These are phyloP conservation scores for Stomorhina lunata DNA, from an alignment of 2,888 invertebrate genomes.

Conservation along the genomic window DNA sequence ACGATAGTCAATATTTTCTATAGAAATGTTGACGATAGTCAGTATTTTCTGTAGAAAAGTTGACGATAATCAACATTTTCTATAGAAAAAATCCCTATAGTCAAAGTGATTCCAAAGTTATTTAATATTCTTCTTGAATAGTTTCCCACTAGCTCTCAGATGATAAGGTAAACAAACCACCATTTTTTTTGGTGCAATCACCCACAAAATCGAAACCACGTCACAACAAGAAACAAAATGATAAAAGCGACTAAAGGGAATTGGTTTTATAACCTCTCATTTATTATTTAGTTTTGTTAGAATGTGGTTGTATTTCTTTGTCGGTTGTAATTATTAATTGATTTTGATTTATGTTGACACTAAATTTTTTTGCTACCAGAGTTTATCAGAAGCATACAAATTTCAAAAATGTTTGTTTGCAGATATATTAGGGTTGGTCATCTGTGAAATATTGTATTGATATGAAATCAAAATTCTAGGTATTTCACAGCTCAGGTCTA, in stretches of 20 bases:
- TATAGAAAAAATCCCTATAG: too few species aligned
- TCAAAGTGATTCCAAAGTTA: too few species aligned
- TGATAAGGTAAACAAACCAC: not conserved
- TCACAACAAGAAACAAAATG: not conserved
- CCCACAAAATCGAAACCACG: not conserved
- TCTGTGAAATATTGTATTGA: too few species aligned
- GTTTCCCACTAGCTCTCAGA: not conserved
- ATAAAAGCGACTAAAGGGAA: not conserved
- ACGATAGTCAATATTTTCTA: too few species aligned
- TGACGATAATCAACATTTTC: too few species aligned
- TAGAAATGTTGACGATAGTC: too few species aligned
- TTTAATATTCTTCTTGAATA: not conserved
- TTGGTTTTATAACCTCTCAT: not conserved
- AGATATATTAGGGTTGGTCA: too few species aligned
- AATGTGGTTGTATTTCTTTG: not conserved
- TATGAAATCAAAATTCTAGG: too few species aligned
- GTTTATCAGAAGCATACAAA: not conserved
- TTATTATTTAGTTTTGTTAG: conserved; percentile 2
- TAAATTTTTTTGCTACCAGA: conserved; percentile 26
- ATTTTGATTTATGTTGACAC: conserved; percentile 65
- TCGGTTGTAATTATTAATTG: conserved; percentile 56
- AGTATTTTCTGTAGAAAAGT: too few species aligned
- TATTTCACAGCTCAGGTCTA: too few species aligned
- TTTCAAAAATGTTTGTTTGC: too few species aligned
- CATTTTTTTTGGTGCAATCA: not conserved